These are phyloP conservation scores for Enteromius fasciolatus DNA, from an alignment of 2,797 vertebrate genomes.

Conservation along the genomic window DNA sequence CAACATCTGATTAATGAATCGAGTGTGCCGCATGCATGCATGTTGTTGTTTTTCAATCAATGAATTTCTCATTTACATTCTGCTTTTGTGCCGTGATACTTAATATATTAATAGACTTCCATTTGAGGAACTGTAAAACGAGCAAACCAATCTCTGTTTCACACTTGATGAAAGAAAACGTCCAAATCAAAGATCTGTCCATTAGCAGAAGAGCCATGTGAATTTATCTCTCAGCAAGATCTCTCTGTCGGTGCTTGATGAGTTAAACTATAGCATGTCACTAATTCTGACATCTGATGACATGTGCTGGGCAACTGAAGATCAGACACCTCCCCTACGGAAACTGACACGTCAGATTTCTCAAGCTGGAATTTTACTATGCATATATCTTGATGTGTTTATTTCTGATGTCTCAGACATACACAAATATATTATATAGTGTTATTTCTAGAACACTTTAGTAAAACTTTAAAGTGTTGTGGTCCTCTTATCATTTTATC, in stretches of 20 bases:
- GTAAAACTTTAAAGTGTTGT: background rate
- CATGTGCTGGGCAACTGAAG: background rate
- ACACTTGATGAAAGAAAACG: constrained; percentile 42
- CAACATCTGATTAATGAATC: background rate
- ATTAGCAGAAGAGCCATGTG: constrained; percentile 18
- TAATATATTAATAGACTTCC: background rate
- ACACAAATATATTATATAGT: background rate
- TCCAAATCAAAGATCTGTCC: constrained; percentile 28
- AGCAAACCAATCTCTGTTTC: constrained; percentile 27
- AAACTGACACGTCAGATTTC: constrained; percentile 44
- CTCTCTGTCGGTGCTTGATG: constrained; percentile 9
- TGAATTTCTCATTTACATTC: background rate
- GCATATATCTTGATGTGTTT: background rate
- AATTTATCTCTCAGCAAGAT: constrained; percentile 36
- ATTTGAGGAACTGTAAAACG: constrained; percentile 22
- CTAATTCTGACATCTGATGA: constrained; percentile 16
- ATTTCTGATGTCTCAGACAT: background rate
- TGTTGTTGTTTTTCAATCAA: background rate
- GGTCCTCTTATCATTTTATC: background rate
- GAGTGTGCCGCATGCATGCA: background rate
- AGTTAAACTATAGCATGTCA: constrained; percentile 24
- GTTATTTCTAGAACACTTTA: background rate
- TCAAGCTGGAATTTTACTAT: constrained; percentile 40
- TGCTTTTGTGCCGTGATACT: background rate
- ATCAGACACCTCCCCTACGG: constrained; percentile 20